A percentile compares a stretch with the other conserved stretches of the same genome.
Conservation (phyloP, 1,140 invertebrate genomes). For the Arion vulgaris region DNA sequence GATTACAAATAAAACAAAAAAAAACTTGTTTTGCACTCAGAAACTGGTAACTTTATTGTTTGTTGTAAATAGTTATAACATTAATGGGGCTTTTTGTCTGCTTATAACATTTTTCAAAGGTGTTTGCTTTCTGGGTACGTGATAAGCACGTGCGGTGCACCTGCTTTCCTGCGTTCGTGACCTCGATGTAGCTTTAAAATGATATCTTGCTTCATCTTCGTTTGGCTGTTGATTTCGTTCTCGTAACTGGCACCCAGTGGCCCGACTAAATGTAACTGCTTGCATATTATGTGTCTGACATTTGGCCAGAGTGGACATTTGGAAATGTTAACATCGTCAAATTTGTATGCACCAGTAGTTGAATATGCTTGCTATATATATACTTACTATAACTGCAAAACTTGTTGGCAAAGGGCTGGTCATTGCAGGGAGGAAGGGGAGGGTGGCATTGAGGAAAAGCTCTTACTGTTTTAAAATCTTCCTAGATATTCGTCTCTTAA, state of each 20-base stretch:
- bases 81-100: constrained; percentile 9
- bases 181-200: constrained; percentile 7
- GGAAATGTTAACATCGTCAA: no score
- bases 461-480: no score
- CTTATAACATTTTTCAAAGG: background rate
- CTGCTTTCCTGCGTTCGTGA: constrained; percentile 6
- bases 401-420: no score
- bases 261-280: background rate
- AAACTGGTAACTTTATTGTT: background rate
- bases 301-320: background rate
- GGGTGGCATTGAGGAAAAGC: no score
- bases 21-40: background rate
- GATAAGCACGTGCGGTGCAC: constrained; percentile 4
- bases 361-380: no score
- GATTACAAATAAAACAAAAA: no score
- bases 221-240: background rate
- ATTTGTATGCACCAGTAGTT: no score
- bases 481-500: no score
- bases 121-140: background rate
- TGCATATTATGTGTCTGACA: background rate
- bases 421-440: no score
- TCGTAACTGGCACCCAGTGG: background rate
- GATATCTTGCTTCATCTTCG: background rate
- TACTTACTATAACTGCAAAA: no score
- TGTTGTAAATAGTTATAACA: constrained; percentile 12